Base-by-base conservation (phyloP, 2,888 invertebrate species). In the Lydus trimaculatus region DNA sequence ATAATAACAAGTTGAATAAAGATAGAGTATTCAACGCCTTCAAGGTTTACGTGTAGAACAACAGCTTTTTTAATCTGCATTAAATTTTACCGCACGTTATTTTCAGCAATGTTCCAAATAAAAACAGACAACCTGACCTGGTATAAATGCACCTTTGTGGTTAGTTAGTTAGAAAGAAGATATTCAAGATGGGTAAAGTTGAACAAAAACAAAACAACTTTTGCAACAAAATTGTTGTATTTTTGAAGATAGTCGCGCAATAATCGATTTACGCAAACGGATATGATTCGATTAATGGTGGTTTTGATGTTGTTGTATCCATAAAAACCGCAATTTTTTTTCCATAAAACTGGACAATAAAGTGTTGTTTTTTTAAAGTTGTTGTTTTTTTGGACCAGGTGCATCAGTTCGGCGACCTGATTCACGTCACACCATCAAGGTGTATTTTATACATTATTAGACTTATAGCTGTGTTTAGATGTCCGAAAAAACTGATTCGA, bases 41-140 rank as follows among this genome's bases (percentile, higher is more conserved):
- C 69, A 70, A 69, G 66, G 67, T 72, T 66, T 71, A 71, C 72
- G 73, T 71, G 67, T 63, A 72, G 69, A 67, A 66, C 66, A 70
- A 58, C 58, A 64, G 33, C 39, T 7, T 23, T 63, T 63, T n/a
- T 20, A 31, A 9, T 15, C 31, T 17, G 31, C 31, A 60, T 20
- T 61, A 33, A 61, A 61, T 36, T 61, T 36, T 23, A 20, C 61
- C n/a, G 13, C 28, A 61, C 61, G 58, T 52, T 58, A 62, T 69
- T 62, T 31, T 31, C 48, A 48, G 48, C 48, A 25, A 13, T 25
- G 20, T 23, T 4, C 13, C 43, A 8, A 5, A 17, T 4, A 17
- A n/a, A 17, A 23, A 23, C 13, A 48, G 0, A 52, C 52, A 52
- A 52, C 52, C 52, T 52, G 52, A 52, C 52, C 52, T 52, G 52